Conservation (phyloP, 2,113 vertebrate genomes). For the Panthera leo region DNA sequence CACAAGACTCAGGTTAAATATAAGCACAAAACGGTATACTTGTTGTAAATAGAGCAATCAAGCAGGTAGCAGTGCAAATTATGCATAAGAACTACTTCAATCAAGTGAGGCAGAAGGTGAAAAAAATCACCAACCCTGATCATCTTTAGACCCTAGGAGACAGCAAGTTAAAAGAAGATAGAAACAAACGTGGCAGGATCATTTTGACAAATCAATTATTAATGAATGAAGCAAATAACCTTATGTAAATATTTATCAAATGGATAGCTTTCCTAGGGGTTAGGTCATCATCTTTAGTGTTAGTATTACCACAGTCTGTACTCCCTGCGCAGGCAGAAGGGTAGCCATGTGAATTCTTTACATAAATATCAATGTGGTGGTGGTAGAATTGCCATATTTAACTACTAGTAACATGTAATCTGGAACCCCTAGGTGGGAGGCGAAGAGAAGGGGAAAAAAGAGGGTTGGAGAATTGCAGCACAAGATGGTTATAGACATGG, state of each 20-base stretch:
- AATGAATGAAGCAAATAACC: constrained; percentile 43
- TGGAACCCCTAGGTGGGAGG: background rate
- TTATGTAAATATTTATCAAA: constrained; percentile 55
- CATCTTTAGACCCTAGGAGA: constrained; percentile 27
- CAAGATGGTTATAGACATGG: background rate
- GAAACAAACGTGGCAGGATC: constrained; percentile 37
- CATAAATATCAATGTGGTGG: background rate
- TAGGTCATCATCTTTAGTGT: constrained; percentile 64
- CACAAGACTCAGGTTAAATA: constrained; percentile 48
- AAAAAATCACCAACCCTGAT: constrained; percentile 39
- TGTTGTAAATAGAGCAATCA: constrained; percentile 72
- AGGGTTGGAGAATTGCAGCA: background rate
- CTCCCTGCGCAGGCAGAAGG: background rate
- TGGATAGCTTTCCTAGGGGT: constrained; percentile 42
- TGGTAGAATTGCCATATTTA: background rate
- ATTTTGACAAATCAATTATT: constrained; percentile 70
- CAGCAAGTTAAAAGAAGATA: constrained; percentile 48
- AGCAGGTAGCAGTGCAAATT: constrained; percentile 48
- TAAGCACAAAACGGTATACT: constrained; percentile 45
- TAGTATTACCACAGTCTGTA: background rate
- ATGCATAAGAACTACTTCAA: constrained; percentile 67
- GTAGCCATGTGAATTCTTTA: background rate
- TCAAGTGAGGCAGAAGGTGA: constrained; percentile 55
- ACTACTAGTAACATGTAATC: background rate
- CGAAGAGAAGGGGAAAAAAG: background rate